Percentiles rank a stretch among this genome's conserved stretches.
These are phyloP conservation scores for Tokudaia tokunoshimensis DNA, from an alignment of 2,797 vertebrate genomes.

Conservation along the genomic window DNA sequence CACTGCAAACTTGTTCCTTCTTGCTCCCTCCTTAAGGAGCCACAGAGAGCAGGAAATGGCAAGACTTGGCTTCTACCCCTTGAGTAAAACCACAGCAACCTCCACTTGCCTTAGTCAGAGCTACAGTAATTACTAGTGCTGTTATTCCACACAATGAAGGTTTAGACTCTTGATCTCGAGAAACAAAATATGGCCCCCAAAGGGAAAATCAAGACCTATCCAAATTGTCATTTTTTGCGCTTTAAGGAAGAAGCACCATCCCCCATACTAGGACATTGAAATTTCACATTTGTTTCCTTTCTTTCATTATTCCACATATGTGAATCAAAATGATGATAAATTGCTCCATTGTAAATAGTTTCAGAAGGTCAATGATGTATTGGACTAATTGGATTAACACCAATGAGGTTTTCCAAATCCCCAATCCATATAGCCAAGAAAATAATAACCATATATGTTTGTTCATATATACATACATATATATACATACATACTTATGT, in stretches of 20 bases:
- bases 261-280: constrained; percentile 65
- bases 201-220: constrained; percentile 63
- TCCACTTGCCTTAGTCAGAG: constrained; percentile 54
- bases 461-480: neutral
- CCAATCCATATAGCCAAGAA: neutral
- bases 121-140: constrained; percentile 60
- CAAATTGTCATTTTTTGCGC: constrained; percentile 70
- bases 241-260: neutral
- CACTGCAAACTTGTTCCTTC: neutral
- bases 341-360: constrained; percentile 45
- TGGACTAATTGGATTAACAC: constrained; percentile 69
- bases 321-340: constrained; percentile 66
- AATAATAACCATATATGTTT: constrained; percentile 41
- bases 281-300: constrained; percentile 69
- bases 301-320: constrained; percentile 59
- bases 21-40: neutral
- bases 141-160: constrained; percentile 72
- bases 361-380: constrained; percentile 60
- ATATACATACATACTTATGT: neutral
- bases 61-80: constrained; percentile 50
- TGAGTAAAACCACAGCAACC: neutral
- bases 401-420: constrained; percentile 60
- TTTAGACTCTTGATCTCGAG: constrained; percentile 65
- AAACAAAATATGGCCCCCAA: constrained; percentile 64
- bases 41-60: neutral